phyloP scores from a whole-genome alignment of 2,888 invertebrate species.

The Muschampia plurimacula region DNA sequence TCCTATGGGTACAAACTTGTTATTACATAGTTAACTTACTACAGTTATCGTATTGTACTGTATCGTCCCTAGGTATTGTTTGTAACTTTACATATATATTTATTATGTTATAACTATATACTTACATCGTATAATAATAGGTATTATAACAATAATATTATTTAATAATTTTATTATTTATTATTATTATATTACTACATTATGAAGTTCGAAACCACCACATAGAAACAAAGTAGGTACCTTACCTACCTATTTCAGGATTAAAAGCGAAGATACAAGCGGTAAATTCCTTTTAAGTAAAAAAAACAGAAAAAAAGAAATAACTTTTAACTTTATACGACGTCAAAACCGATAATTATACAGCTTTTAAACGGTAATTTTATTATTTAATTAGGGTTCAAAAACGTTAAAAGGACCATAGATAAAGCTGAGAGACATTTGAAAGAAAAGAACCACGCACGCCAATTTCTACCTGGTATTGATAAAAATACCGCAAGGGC shows the following conservation, averaged over 20 bases:
- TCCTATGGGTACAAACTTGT: too few species aligned
- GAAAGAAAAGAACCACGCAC: conserved; percentile 48
- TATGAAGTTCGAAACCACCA: neutral
- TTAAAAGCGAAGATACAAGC: neutral
- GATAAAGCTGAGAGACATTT: conserved; percentile 43
- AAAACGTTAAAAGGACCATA: conserved; percentile 41
- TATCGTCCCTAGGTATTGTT: too few species aligned
- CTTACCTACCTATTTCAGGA: neutral
- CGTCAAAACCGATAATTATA: conserved; percentile 46
- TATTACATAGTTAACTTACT: too few species aligned
- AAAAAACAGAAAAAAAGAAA: conserved; percentile 5
- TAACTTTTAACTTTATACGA: conserved; percentile 24
- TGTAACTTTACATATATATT: too few species aligned
- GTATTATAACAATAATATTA: too few species aligned
- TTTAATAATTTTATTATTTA: too few species aligned
- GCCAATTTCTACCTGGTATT: conserved; percentile 63
- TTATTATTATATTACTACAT: too few species aligned
- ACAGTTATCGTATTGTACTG: too few species aligned
- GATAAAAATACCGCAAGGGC: conserved; percentile 60
- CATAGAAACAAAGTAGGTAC: neutral
- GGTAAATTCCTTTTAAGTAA: conserved; percentile 6
- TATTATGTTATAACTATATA: too few species aligned
- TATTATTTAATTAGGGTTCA: conserved; percentile 47
- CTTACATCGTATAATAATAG: too few species aligned
- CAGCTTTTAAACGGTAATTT: conserved; percentile 56